Conservation (phyloP, 1,140 invertebrate species). For the Mycetomoellerius zeteki region DNA sequence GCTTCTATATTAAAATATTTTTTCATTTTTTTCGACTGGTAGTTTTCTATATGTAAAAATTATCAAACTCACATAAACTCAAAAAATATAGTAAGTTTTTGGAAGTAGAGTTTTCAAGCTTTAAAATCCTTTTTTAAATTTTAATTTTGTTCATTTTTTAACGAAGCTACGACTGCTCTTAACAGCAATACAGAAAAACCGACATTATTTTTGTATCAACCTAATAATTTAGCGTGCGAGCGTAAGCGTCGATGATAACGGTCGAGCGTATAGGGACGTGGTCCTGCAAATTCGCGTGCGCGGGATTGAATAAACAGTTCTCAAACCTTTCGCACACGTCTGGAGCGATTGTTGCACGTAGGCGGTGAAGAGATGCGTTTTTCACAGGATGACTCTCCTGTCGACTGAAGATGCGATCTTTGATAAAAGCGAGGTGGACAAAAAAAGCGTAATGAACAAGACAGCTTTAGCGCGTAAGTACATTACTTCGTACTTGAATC, state of each 20-base stretch:
- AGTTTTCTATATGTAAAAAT: too few relatives aligned
- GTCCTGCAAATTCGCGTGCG: slow-evolving; percentile 3
- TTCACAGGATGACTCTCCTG: not conserved
- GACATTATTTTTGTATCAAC: too few relatives aligned
- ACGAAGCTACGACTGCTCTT: too few relatives aligned
- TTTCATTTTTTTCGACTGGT: too few relatives aligned
- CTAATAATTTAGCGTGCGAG: slow-evolving; percentile 43
- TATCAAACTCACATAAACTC: too few relatives aligned
- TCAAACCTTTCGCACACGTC: slow-evolving; percentile 12
- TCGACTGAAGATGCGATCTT: not conserved
- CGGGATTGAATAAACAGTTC: slow-evolving; percentile 47
- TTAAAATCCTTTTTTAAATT: too few relatives aligned
- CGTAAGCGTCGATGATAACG: slow-evolving; percentile 30
- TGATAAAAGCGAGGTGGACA: not conserved
- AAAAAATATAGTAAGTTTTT: too few relatives aligned
- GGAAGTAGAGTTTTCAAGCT: too few relatives aligned
- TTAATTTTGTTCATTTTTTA: too few relatives aligned
- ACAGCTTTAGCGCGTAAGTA: not conserved
- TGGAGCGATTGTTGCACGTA: slow-evolving; percentile 16
- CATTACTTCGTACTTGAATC: not conserved
- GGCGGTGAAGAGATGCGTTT: not conserved
- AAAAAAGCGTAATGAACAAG: not conserved
- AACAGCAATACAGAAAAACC: too few relatives aligned
- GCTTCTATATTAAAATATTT: too few relatives aligned
- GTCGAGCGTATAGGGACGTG: not conserved